Conservation (phyloP, 1,140 invertebrate genomes). For the Drosophila willistoni region DNA sequence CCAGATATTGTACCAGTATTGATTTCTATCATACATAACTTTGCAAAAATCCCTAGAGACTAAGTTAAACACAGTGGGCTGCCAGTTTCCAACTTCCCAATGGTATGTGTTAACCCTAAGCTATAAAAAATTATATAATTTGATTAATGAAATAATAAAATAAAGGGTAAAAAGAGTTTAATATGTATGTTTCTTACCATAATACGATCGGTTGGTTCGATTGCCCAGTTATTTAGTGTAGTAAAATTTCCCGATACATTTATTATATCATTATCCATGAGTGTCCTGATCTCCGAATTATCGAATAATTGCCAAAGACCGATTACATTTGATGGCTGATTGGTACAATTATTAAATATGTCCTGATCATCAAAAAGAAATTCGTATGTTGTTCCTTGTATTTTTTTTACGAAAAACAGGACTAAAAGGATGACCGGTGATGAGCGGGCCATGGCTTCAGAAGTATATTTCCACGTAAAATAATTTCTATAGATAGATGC, state of each 20-base stretch:
- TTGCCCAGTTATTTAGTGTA: too few species aligned
- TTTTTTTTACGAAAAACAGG: too few species aligned
- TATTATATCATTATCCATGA: not conserved
- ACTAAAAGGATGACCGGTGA: too few species aligned
- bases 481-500: too few species aligned
- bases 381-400: not conserved
- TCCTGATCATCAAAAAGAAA: not conserved
- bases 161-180: too few species aligned
- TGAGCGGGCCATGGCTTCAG: too few species aligned
- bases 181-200: too few species aligned
- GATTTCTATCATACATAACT: slow-evolving; percentile 23
- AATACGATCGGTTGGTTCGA: too few species aligned
- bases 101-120: too few species aligned
- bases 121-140: too few species aligned
- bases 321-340: not conserved
- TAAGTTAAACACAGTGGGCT: slow-evolving; percentile 6
- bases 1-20: slow-evolving; percentile 31
- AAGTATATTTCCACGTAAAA: too few species aligned
- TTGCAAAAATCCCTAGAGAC: slow-evolving; percentile 8
- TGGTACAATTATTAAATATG: not conserved
- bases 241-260: not conserved
- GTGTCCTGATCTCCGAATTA: not conserved
- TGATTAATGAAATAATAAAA: too few species aligned
- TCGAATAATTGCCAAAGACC: not conserved
- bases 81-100: not conserved